A percentile compares a stretch with the other conserved stretches of the same genome.
phyloP scores from a whole-genome alignment of 2,797 vertebrate species.

The Rhinoraja longicauda region DNA sequence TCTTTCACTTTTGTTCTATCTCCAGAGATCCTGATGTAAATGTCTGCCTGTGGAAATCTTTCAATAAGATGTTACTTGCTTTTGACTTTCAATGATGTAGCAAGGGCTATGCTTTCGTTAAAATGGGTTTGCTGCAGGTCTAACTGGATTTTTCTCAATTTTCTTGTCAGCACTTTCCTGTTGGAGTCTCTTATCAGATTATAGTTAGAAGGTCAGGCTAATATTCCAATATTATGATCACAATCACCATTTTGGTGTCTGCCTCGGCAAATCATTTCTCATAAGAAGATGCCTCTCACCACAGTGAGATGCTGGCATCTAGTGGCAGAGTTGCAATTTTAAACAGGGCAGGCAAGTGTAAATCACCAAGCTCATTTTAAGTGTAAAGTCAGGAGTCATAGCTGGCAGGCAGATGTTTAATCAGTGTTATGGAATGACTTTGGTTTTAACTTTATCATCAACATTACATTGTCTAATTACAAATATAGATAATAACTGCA shows the following conservation, averaged over 20 bases:
- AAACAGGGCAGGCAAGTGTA: neutral
- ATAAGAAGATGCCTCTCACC: neutral
- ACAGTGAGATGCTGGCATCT: constrained; percentile 25
- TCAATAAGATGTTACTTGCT: neutral
- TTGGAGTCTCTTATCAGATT: neutral
- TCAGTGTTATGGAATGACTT: neutral
- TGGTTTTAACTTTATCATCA: neutral
- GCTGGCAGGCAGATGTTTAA: neutral
- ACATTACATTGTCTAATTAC: no score
- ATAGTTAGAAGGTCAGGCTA: neutral
- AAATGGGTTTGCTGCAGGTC: no score
- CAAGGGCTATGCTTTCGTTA: neutral
- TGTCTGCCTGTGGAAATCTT: neutral
- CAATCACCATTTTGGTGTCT: neutral
- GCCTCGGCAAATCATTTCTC: neutral
- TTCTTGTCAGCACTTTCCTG: neutral
- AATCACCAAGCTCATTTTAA: no score
- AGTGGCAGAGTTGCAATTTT: neutral
- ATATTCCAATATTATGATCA: neutral
- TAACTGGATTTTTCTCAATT: neutral
- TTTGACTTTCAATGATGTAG: neutral
- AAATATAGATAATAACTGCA: neutral
- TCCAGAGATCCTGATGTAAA: neutral
- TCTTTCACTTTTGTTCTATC: neutral
- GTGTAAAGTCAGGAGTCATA: neutral